Base-by-base conservation (phyloP, 2,797 vertebrate genomes). In the Onychomys torridus region DNA sequence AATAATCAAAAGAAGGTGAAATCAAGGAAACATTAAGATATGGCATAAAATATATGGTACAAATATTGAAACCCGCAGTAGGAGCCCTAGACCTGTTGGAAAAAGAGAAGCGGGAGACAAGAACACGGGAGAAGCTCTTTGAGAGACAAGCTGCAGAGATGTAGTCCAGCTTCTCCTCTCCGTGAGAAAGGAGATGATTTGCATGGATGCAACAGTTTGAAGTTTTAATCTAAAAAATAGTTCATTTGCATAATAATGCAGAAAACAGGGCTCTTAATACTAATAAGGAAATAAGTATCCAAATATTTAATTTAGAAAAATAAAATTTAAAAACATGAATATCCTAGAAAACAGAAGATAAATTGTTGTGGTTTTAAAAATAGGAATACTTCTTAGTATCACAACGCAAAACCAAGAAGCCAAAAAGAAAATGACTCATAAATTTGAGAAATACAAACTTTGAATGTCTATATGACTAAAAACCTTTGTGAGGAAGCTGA, bases 351-450 rank as follows among this genome's bases (percentile, higher is more conserved):
- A 90, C 29, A 9, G 37, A 52, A n/a, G 16, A 75, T 59, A 43
- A 27, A 40, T 86, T 78, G 88, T 71, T 95, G 92, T 59, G 88
- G 34, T 43, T 67, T 95, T 88, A 96, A 85, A 29, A 17, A 75
- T 43, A 84, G 1, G 4, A 69, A 89, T 87, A 23, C 1, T 73
- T 55, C 69, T 96, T 88, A 78, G 52, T 78, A 85, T 34, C 37
- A n/a, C 37, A 92, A 77, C 3, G 57, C 37, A 84, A 96, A 95
- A 55, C 11, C 6, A 27, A 86, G 34, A 93, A 96, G 49, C 11
- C 77, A 84, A 43, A 82, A 82, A 89, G 21, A 90, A 95, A 94
- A 96, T 71, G 17, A 86, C 25, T 63, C 40, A 94, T 2, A 88
- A 5, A 52, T 87, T 67, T 93, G 6, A 89, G 79, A 89, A 59